Base-by-base conservation (phyloP, 2,888 invertebrate species). In the Lepidocyrtinus sp. region DNA sequence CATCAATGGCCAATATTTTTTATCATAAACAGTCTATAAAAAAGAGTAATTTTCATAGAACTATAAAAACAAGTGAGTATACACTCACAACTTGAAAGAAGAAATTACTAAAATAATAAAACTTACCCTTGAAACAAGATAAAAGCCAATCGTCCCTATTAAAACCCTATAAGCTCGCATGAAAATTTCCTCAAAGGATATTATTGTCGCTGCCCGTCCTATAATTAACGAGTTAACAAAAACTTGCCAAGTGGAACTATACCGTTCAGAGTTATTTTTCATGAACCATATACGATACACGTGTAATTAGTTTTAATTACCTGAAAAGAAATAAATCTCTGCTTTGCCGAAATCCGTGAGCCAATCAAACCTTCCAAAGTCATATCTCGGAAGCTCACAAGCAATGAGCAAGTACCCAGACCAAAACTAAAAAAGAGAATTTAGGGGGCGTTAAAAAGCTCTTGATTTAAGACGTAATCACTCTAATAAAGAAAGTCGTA, bases 101-200 rank as follows among this genome's bases (percentile, higher is more conserved):
- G n/a, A n/a, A n/a, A n/a, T n/a, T n/a, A n/a, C n/a, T n/a, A n/a
- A n/a, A n/a, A n/a, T n/a, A n/a, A n/a, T n/a, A n/a, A n/a, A 1
- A 17, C 71, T 45, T 46, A 75, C 75, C 50, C 36, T 75, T 61
- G 22, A 9, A 7, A 75, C 59, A 27, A 75, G 25, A 19, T 75
- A 75, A 22, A 69, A 71, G 5, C 80, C 80, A 50, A 64, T n/a
- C 1, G 68, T 19, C 1, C 65, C 80, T 15, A 61, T 67, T 2
- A 70, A 19, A n/a, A 80, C 71, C n/a, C 80, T 75, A 27, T 75
- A 71, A 2, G 65, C 19, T 36, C 80, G 55, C 75, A 80, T 80
- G 25, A 75, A 80, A 25, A 80, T 62, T 46, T 80, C 80, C 27
- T 80, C 80, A 1, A 59, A 3, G 7, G 75, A 55, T 26, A 75